Base-by-base conservation (phyloP, 2,113 vertebrate genomes). In the Hirundichthys speculiger region DNA sequence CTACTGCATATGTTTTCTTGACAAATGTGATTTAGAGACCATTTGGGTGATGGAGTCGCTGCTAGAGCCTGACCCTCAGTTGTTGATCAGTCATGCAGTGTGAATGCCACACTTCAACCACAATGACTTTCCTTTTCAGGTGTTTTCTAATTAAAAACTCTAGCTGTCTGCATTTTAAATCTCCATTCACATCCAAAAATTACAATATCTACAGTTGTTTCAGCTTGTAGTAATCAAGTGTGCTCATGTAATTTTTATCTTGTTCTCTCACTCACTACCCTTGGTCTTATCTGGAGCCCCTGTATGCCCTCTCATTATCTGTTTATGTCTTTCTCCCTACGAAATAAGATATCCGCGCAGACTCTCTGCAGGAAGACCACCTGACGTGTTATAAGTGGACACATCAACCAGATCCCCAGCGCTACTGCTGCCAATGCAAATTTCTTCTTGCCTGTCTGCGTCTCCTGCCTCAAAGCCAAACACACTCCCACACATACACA, bases 341-440 rank as follows among this genome's bases (percentile, higher is more conserved):
- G 61, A 73, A 64, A 60, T 43, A 48, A 73, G 24, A 50, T 16
- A 14, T 51, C 73, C 41, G 69, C 55, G 20, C 48, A 21, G 46
- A 43, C 54, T 64, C 61, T 79, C 66, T 64, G 70, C 79, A 64
- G 68, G 60, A 77, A 70, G 69, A 65, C 63, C 69, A 78, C 70
- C 82, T 67, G 83, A 88, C 11, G 52, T 16, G 60, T 79, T 73
- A 34, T 64, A 79, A 86, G 66, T 53, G 75, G 69, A 74, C 68
- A 69, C 75, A 87, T 86, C 84, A 88, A 86, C 84, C 77, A 73
- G 66, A 79, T 73, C 60, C 60, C 43, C 6, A 6, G 34, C 6
- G 51, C 38, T 69, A 51, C 20, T 65, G 54, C 16, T 57, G 46
- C 66, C 51, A 41, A 84, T 88, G 86, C 82, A 80, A 86, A 89